Evolutionary conservation across 2,888 invertebrate species (phyloP).

Genomic region (Monoplex corrugatus): DNA sequence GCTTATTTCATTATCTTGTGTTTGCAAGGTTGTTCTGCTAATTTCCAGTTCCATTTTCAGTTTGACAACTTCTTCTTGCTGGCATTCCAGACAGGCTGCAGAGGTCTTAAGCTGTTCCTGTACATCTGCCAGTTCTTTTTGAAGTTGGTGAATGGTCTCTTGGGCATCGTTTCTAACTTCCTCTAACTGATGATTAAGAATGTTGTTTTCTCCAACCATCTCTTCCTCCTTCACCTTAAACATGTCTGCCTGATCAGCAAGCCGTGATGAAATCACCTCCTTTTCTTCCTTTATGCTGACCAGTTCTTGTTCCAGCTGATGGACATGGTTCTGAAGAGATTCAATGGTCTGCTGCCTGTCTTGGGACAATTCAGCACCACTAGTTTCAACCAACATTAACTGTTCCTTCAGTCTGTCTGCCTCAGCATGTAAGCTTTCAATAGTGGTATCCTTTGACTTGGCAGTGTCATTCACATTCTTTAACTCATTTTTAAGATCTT

Average conservation of each 20-base stretch:
- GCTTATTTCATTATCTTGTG: conserved; percentile 30
- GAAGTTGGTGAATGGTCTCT: neutral
- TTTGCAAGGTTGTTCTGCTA: neutral
- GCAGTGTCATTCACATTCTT: neutral
- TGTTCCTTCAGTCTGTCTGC: neutral
- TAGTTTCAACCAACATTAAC: neutral
- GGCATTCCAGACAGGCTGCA: neutral
- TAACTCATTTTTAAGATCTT: conserved; percentile 34
- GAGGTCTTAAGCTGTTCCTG: conserved; percentile 4
- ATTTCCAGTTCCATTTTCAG: conserved; percentile 23
- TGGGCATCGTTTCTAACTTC: conserved; percentile 39
- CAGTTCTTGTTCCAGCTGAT: conserved; percentile 32
- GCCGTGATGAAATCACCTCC: neutral
- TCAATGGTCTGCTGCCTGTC: neutral
- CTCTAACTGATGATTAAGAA: conserved; percentile 45
- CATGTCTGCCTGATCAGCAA: conserved; percentile 40
- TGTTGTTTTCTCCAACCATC: conserved; percentile 48
- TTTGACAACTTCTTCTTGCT: conserved; percentile 20
- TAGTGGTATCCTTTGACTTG: conserved; percentile 13
- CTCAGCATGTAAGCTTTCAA: conserved; percentile 13
- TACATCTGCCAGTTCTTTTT: neutral
- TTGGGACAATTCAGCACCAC: neutral
- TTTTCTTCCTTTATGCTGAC: conserved; percentile 9
- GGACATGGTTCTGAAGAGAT: neutral
- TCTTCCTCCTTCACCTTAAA: conserved; percentile 46